These are phyloP conservation scores for Brachypterus glaber DNA, from an alignment of 2,888 invertebrate species.

Conservation along the genomic window DNA sequence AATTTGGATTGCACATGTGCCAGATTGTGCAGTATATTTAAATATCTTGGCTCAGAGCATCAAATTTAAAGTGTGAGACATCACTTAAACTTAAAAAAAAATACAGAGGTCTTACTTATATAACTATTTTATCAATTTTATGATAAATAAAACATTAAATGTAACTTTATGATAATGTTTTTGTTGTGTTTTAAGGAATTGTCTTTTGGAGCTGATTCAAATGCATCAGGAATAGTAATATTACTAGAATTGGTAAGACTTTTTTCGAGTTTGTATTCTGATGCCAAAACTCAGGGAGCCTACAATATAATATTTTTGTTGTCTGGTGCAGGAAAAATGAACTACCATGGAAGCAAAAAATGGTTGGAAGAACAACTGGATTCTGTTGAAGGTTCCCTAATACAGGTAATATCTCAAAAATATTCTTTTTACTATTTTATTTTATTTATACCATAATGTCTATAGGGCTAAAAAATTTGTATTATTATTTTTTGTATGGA, in stretches of 20 bases:
- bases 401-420: slow-evolving; percentile 51
- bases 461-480: background rate
- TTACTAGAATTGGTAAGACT: slow-evolving; percentile 79
- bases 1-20: too few species aligned
- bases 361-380: slow-evolving; percentile 93
- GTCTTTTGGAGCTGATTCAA: slow-evolving; percentile 83
- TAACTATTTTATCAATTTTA: too few species aligned
- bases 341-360: slow-evolving; percentile 91
- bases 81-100: too few species aligned
- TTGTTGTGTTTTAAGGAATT: slow-evolving; percentile 54
- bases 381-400: slow-evolving; percentile 55
- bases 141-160: too few species aligned
- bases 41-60: too few species aligned
- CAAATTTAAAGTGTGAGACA: too few species aligned
- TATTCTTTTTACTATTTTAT: too few species aligned
- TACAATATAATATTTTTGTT: slow-evolving; percentile 80
- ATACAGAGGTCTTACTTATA: too few species aligned
- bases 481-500: too few species aligned
- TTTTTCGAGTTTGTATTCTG: slow-evolving; percentile 78
- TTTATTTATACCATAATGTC: slow-evolving; percentile 5
- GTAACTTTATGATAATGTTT: too few species aligned
- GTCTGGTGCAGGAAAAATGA: slow-evolving; percentile 83
- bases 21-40: too few species aligned
- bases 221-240: slow-evolving; percentile 83
- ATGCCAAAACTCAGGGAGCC: slow-evolving; percentile 59